phyloP scores from a whole-genome alignment of 2,797 vertebrate genomes.

The Tangara arthus region DNA sequence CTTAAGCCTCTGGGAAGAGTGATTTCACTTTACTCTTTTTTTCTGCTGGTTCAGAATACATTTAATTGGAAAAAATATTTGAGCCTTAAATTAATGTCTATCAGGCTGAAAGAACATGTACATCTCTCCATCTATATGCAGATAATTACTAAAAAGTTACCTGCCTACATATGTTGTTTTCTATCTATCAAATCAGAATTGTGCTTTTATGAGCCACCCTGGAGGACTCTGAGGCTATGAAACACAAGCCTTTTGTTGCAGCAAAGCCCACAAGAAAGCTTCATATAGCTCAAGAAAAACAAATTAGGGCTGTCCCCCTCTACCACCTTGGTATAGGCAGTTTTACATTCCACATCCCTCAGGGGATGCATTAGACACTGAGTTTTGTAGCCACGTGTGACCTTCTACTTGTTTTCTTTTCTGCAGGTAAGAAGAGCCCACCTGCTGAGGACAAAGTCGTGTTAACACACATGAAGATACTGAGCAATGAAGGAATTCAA shows the following conservation, averaged over 20 bases:
- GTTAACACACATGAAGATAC: conserved; percentile 85
- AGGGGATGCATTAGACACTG: neutral
- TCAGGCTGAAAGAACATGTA: neutral
- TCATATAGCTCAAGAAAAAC: neutral
- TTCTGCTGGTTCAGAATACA: neutral
- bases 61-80: neutral
- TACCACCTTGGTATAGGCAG: neutral
- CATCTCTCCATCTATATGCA: neutral
- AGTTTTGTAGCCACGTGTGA: neutral
- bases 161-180: neutral
- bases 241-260: neutral
- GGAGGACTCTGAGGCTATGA: neutral
- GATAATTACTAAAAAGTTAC: neutral
- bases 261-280: neutral
- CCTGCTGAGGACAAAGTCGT: conserved; percentile 81
- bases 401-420: conserved; percentile 13
- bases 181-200: neutral
- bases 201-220: neutral
- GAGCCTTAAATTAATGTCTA: neutral
- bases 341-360: neutral
- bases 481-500: conserved; percentile 71
- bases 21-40: neutral
- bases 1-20: neutral
- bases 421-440: conserved; percentile 78
- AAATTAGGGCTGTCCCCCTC: neutral